Evolutionary conservation across 1,140 invertebrate genomes (phyloP), one percentile per base, ranked within the genome.

Genomic region (Micrasema minimum): DNA sequence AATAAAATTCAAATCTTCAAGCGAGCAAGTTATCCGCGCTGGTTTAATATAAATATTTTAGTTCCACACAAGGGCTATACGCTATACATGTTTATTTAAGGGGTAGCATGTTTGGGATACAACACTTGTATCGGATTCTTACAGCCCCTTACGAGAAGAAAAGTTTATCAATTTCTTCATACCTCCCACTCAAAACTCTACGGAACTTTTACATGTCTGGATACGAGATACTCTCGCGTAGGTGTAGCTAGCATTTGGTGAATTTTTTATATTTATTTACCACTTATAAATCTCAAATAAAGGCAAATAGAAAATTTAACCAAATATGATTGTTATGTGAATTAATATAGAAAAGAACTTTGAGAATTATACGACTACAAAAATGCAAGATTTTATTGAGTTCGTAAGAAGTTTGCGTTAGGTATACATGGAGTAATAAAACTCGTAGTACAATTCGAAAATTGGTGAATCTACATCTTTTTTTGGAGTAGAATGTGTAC

Each of bases 81-180:
- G n/a, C n/a, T n/a, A n/a, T n/a, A n/a, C n/a, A 5, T n/a, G 43
- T 16, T 16, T 6, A 14, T 5, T 5, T 16, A n/a, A 1, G 11
- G 1, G 43, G 1, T 1, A 46, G 3, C 10, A n/a, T n/a, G 43
- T n/a, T 16, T 16, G 6, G 1, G 1, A 14, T 46, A 2, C 5
- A 46, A 46, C 43, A 16, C 43, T 55, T 59, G 37, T 59, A 59
- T 53, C 50, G 23, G 23, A 41, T 38, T 59, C 35, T 14, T 18
- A 59, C 20, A 35, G 14, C 11, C 18, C 11, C 51, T 59, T 11
- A 18, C 55, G 38, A 59, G 55, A 41, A 41, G 35, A 12, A 59
- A 59, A 59, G 35, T 59, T 59, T 59, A 59, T 59, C 55, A 59
- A 59, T 59, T 59, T 59, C 55, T 59, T 37, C 35, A 11, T 59